phyloP scores from a whole-genome alignment of 2,888 invertebrate species.

The Geophilus truncorum region DNA sequence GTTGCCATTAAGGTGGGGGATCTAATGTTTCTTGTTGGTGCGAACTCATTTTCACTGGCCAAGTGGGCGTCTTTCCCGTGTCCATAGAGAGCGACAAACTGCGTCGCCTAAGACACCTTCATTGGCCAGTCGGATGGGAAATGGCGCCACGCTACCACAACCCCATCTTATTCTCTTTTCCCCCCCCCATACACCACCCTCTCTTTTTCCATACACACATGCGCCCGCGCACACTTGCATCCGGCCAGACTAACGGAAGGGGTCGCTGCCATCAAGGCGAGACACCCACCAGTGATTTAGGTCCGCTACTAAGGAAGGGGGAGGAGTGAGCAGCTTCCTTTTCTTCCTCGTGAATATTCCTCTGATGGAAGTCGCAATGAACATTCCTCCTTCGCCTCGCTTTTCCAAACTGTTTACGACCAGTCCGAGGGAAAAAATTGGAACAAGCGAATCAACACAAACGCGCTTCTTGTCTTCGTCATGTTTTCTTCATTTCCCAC shows the following conservation, averaged over 20 bases:
- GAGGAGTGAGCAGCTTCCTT: slow-evolving; percentile 14
- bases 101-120: background rate
- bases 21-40: background rate
- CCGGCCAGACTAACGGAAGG: slow-evolving; percentile 20
- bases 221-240: background rate
- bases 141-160: background rate
- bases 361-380: slow-evolving; percentile 12
- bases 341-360: slow-evolving; percentile 16
- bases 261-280: slow-evolving; percentile 20
- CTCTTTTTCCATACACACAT: background rate
- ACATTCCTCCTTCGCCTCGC: slow-evolving; percentile 3
- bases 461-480: background rate
- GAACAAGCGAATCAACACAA: slow-evolving; percentile 9
- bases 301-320: slow-evolving; percentile 16
- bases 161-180: background rate
- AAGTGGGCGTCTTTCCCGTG: background rate
- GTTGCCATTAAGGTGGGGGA: background rate
- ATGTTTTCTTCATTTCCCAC: background rate
- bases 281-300: slow-evolving; percentile 20
- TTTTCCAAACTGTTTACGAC: slow-evolving; percentile 14
- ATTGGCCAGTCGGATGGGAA: background rate
- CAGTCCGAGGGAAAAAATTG: background rate
- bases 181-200: background rate
- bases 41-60: background rate
- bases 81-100: background rate